These are phyloP conservation scores for Ptychoptera albimana DNA, from an alignment of 2,888 invertebrate genomes.

Conservation along the genomic window DNA sequence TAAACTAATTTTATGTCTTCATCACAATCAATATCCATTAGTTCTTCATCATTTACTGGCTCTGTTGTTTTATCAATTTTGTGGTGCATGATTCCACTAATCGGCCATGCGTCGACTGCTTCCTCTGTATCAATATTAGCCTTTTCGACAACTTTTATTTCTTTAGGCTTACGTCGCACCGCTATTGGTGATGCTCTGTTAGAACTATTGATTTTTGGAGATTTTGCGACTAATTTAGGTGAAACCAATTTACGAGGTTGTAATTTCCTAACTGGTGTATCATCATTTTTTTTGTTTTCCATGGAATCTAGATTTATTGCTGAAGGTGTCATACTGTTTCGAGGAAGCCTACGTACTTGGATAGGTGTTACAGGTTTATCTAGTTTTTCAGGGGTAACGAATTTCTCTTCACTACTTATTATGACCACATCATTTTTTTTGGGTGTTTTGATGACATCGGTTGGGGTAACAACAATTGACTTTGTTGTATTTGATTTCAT, in stretches of 20 bases:
- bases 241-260: conserved; percentile 4
- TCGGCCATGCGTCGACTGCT: conserved; percentile 24
- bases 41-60: neutral
- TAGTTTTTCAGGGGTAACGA: conserved; percentile 25
- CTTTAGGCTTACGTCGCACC: conserved; percentile 24
- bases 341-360: conserved; percentile 24
- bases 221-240: neutral
- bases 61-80: neutral
- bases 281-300: neutral
- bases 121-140: conserved; percentile 18
- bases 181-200: conserved; percentile 21
- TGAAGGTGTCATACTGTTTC: conserved; percentile 8
- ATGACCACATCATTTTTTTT: conserved; percentile 12
- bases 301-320: neutral
- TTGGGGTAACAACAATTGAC: neutral
- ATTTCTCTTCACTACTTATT: conserved; percentile 25
- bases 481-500: neutral
- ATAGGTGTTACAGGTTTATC: conserved; percentile 25
- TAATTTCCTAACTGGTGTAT: conserved; percentile 5
- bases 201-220: neutral
- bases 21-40: conserved; percentile 29
- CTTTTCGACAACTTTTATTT: conserved; percentile 10
- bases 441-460: neutral
- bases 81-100: conserved; percentile 15
- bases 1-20: conserved; percentile 44